phyloP scores from a whole-genome alignment of 2,888 invertebrate species.

The Nezara viridula region DNA sequence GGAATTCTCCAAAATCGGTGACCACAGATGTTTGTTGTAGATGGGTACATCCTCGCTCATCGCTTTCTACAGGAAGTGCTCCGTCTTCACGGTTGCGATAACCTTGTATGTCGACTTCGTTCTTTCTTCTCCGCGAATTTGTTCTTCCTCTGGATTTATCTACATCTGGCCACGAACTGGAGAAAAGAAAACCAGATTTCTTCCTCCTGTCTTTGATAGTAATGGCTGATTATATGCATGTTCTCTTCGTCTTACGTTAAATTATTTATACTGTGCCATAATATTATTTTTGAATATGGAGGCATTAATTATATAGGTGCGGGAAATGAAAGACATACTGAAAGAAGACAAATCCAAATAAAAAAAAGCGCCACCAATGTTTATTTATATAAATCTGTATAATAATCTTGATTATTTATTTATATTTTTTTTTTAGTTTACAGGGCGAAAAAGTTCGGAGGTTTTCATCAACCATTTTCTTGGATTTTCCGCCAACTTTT shows the following conservation, averaged over 20 bases:
- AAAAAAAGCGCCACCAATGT: no score
- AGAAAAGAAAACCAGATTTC: not conserved
- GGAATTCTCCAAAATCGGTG: not conserved
- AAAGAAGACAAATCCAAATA: no score
- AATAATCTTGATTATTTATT: no score
- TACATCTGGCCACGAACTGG: not conserved
- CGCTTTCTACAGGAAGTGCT: not conserved
- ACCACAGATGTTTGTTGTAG: not conserved
- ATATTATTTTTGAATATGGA: not conserved
- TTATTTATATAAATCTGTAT: no score
- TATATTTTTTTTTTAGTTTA: no score
- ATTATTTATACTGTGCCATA: no score
- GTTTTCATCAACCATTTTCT: no score
- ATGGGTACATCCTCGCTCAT: not conserved
- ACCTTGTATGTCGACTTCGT: not conserved
- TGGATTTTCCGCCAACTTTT: no score
- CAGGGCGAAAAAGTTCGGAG: no score
- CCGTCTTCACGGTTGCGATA: not conserved
- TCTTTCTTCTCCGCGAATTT: constrained; percentile 5
- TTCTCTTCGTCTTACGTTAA: not conserved
- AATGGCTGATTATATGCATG: not conserved
- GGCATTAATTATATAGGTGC: no score
- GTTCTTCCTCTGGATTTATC: constrained; percentile 16
- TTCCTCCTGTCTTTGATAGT: not conserved
- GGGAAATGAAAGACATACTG: no score